phyloP scores from a whole-genome alignment of 2,888 invertebrate genomes.

The Linhomoeus sp. region DNA sequence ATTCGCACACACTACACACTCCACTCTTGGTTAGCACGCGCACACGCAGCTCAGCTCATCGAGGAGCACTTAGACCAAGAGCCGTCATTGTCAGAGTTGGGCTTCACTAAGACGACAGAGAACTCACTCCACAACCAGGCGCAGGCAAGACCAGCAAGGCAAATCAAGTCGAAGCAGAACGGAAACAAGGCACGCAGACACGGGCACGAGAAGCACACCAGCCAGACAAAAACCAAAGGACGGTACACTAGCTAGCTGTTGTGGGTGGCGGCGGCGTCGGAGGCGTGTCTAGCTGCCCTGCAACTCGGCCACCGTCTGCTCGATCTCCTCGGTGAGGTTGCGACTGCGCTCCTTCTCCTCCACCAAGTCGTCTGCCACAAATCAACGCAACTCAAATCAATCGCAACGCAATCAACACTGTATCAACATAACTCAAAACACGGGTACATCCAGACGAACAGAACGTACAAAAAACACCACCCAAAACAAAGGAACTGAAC shows the following conservation, averaged over 20 bases:
- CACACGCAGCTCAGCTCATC: neutral
- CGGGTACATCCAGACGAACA: too few species aligned
- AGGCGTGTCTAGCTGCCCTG: slow-evolving; percentile 23
- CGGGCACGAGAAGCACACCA: too few species aligned
- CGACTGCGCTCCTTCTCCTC: slow-evolving; percentile 27
- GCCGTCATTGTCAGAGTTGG: neutral
- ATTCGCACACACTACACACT: neutral
- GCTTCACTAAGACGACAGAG: too few species aligned
- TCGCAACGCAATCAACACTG: neutral
- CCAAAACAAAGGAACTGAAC: too few species aligned
- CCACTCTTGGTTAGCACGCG: neutral
- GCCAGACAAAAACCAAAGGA: too few species aligned
- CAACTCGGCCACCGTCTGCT: slow-evolving; percentile 28
- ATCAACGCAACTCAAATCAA: neutral
- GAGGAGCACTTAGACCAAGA: neutral
- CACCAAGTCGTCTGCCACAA: slow-evolving; percentile 30
- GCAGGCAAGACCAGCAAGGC: too few species aligned
- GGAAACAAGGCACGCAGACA: slow-evolving; percentile 1
- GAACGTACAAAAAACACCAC: too few species aligned
- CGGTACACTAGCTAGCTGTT: too few species aligned
- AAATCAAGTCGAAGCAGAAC: too few species aligned
- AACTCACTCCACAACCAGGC: too few species aligned
- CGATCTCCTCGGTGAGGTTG: slow-evolving; percentile 27
- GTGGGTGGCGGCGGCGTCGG: too few species aligned
- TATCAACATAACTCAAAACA: too few species aligned